phyloP scores from a whole-genome alignment of 1,140 invertebrate species.

The Brachionus koreanus region DNA sequence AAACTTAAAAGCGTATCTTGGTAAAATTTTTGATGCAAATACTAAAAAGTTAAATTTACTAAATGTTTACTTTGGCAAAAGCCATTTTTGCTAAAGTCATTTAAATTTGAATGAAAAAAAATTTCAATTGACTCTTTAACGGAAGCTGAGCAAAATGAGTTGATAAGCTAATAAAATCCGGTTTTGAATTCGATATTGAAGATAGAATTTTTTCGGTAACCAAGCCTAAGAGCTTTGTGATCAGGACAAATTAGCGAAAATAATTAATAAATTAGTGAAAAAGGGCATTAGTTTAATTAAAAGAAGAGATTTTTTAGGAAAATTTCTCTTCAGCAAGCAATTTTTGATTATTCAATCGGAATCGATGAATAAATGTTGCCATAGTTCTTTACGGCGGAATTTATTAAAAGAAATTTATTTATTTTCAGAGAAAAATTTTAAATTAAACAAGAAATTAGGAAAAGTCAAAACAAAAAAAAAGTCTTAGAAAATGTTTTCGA shows the following conservation, averaged over 20 bases:
- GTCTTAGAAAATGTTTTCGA: neutral
- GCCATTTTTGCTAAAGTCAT: neutral
- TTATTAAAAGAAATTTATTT: neutral
- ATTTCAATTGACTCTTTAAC: neutral
- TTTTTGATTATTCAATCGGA: slow-evolving; percentile 9
- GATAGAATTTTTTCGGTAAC: neutral
- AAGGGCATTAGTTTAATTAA: neutral
- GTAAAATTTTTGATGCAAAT: too few relatives aligned
- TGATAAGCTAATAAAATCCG: neutral
- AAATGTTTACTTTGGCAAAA: neutral
- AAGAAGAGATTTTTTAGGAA: neutral
- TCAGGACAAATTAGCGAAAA: neutral
- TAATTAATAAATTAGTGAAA: neutral
- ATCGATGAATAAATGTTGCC: slow-evolving; percentile 34
- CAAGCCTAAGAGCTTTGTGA: neutral
- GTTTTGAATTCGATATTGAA: neutral
- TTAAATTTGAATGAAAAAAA: neutral
- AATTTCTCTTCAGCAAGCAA: neutral
- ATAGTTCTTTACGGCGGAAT: neutral
- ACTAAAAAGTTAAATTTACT: too few relatives aligned
- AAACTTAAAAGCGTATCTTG: too few relatives aligned
- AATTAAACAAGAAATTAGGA: neutral
- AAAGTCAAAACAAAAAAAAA: slow-evolving; percentile 1
- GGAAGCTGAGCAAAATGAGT: neutral
- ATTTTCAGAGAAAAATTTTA: neutral